These are phyloP conservation scores for Drosophila leonis DNA, from an alignment of 2,888 invertebrate genomes.

Conservation along the genomic window DNA sequence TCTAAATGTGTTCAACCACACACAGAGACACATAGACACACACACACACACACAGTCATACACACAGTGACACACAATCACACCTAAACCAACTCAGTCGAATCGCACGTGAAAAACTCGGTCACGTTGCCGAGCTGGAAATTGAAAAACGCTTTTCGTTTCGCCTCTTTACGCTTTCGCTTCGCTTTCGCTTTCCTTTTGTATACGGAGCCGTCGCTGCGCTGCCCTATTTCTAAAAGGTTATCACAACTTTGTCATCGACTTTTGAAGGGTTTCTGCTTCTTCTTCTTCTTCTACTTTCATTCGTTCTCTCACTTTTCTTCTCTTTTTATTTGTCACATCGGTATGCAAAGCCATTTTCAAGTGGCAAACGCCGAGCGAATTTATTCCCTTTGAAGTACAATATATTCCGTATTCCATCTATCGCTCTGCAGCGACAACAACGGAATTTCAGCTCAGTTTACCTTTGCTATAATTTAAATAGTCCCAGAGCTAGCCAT, in stretches of 20 bases:
- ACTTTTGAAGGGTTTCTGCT: conserved; percentile 5
- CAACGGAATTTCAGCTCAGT: conserved; percentile 13
- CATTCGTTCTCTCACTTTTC: neutral
- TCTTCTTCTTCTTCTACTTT: neutral
- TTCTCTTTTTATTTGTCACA: conserved; percentile 3
- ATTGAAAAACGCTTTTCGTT: conserved; percentile 51
- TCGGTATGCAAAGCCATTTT: conserved; percentile 13
- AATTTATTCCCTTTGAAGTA: conserved; percentile 10
- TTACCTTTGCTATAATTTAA: conserved; percentile 7
- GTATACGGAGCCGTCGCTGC: conserved; percentile 9
- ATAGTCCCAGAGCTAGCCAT: neutral
- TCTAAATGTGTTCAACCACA: conserved; percentile 38
- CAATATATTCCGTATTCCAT: conserved; percentile 6
- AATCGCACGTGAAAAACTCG: conserved; percentile 43
- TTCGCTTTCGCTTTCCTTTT: conserved; percentile 8
- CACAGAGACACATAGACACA: neutral
- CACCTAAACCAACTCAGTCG: conserved; percentile 13
- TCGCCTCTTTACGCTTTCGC: neutral
- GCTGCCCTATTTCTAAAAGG: conserved; percentile 25
- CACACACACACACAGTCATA: neutral
- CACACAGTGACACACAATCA: neutral
- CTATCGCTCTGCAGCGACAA: conserved; percentile 4
- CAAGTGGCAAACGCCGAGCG: neutral
- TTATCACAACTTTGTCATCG: conserved; percentile 45
- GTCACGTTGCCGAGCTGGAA: conserved; percentile 51